Base-by-base conservation (phyloP, 2,797 vertebrate species). In the Myotis pilosus region DNA sequence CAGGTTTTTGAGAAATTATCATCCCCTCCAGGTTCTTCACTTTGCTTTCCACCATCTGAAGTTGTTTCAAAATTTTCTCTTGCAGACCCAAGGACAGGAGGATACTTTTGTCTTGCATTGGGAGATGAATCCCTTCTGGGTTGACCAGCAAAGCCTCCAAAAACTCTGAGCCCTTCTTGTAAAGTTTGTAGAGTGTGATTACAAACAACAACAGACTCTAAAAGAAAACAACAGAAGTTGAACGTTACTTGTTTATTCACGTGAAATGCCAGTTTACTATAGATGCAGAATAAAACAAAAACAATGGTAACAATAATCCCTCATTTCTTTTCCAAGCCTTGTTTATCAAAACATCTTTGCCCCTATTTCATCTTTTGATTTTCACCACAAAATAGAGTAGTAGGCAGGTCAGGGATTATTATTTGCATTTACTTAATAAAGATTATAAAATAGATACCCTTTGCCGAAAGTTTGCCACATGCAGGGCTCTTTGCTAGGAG, bases 61-160 rank as follows among this genome's bases (percentile, higher is more conserved):
- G 97, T 66, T 97, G 97, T 89, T 95, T 96, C 93, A 97, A 10
- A 87, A 98, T 97, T 94, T 97, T 97, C 60, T 97, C 97, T 95
- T 98, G 97, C 57, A 98, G 95, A 81, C 91, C 95, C 95, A 97
- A 69, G 23, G 97, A 94, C 49, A 97, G 91, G 75, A 96, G 90
- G 79, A 95, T 36, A 66, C 66, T 2, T 75, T 96, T 85, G 71
- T 22, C 87, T 25, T 93, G 93, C 87, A 6, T 1, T 36, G n/a
- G 68, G n/a, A 53, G 82, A 83, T 0, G 8, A 55, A 0, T 64
- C 30, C 85, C 92, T 79, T 95, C 96, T 83, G 96, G 81, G 76
- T 86, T 97, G 95, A 81, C 53, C 84, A 96, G 60, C 71, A 97
- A 92, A 96, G 92, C 60, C 82, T 97, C 96, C 95, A 97, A 95